Evolutionary conservation across 2,888 invertebrate genomes (phyloP).

Genomic region (Ectropis crepuscularia): DNA sequence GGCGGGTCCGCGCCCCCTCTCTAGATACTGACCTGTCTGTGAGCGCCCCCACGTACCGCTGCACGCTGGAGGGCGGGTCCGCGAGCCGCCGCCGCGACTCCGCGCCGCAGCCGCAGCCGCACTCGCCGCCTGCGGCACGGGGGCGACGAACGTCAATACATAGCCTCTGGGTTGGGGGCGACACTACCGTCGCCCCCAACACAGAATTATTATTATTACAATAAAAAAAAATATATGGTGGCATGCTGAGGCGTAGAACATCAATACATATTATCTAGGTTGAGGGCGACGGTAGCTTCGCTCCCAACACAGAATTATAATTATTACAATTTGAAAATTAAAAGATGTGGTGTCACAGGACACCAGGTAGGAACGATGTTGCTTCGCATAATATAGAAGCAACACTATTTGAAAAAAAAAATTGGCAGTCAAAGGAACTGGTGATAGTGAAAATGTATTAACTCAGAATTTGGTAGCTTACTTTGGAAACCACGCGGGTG

Average conservation of each 20-base stretch:
- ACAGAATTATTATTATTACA: neutral
- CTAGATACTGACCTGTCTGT: constrained; percentile 34
- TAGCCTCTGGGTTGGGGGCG: neutral
- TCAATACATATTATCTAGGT: neutral
- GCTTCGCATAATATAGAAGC: too few relatives aligned
- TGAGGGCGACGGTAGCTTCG: too few relatives aligned
- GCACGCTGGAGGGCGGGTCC: constrained; percentile 62
- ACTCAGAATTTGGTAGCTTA: too few relatives aligned
- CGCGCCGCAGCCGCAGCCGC: constrained; percentile 75
- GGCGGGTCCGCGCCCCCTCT: neutral
- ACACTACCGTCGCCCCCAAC: neutral
- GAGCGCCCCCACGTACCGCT: constrained; percentile 76
- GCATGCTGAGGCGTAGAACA: neutral
- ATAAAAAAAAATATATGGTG: too few relatives aligned
- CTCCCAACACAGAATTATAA: neutral
- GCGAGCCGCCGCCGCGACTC: constrained; percentile 63
- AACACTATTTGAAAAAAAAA: too few relatives aligned
- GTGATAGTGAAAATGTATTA: too few relatives aligned
- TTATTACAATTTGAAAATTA: too few relatives aligned
- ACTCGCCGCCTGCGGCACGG: constrained; percentile 64
- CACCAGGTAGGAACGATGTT: too few relatives aligned
- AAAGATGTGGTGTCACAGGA: too few relatives aligned
- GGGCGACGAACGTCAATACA: neutral
- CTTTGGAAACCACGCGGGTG: too few relatives aligned
- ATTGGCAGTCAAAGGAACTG: too few relatives aligned